Conservation (phyloP, 2,797 vertebrate genomes). For the Lophius americanus region DNA sequence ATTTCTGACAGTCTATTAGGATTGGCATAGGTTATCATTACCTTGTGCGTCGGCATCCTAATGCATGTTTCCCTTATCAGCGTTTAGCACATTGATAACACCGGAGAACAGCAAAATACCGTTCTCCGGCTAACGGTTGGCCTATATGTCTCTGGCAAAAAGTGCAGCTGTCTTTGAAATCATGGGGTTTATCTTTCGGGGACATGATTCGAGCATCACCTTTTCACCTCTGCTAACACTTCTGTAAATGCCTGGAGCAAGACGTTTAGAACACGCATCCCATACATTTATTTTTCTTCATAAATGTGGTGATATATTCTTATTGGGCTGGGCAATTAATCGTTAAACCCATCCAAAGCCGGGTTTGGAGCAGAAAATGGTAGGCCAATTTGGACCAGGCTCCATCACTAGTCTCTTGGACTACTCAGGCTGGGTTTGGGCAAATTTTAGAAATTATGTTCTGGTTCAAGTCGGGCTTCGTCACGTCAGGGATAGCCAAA, state of each 20-base stretch:
- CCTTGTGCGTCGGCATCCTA: slow-evolving; percentile 75
- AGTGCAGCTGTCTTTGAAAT: slow-evolving; percentile 62
- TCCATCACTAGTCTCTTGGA: too few species aligned
- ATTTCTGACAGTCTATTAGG: slow-evolving; percentile 81
- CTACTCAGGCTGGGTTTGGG: too few species aligned
- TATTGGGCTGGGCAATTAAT: too few species aligned
- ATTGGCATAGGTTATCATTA: slow-evolving; percentile 84
- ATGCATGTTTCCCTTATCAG: slow-evolving; percentile 78
- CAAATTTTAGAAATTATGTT: too few species aligned
- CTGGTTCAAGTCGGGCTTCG: too few species aligned
- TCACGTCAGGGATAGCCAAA: too few species aligned
- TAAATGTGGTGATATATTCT: too few species aligned
- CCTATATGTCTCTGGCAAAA: slow-evolving; percentile 61
- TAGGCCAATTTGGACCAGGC: too few species aligned
- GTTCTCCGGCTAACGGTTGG: slow-evolving; percentile 59
- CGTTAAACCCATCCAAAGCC: too few species aligned
- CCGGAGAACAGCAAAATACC: slow-evolving; percentile 66
- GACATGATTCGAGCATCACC: slow-evolving; percentile 30
- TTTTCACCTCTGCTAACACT: slow-evolving; percentile 27
- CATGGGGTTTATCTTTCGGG: slow-evolving; percentile 53
- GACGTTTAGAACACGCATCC: background rate
- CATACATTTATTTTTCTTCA: too few species aligned
- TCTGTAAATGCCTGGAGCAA: background rate
- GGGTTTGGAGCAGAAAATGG: too few species aligned
- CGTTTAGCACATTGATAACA: slow-evolving; percentile 71